A percentile compares a stretch with the other conserved stretches of the same genome.
phyloP scores from a whole-genome alignment of 2,113 vertebrate genomes.

The Progne subis region DNA sequence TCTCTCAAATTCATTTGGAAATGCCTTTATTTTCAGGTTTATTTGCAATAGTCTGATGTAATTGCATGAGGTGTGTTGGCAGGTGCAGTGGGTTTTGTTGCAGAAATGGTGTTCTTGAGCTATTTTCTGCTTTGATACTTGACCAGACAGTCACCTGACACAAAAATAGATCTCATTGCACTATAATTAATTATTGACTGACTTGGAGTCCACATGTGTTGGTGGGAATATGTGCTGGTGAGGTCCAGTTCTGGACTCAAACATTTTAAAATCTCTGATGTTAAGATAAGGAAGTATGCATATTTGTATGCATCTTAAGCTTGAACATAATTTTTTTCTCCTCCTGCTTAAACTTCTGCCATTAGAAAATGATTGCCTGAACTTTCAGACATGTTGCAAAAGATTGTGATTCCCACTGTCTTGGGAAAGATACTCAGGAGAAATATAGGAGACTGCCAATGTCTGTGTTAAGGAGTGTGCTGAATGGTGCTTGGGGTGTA shows the following conservation, averaged over 20 bases:
- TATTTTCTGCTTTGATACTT: not conserved
- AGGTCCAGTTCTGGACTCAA: not conserved
- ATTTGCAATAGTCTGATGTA: not conserved
- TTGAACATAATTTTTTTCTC: not conserved
- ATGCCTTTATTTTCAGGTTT: not conserved
- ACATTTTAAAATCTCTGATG: not conserved
- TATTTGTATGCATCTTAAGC: not conserved
- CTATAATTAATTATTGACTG: conserved; percentile 31
- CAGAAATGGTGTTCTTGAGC: not conserved
- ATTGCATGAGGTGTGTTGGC: not conserved
- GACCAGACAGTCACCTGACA: not conserved
- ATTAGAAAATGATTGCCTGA: not conserved
- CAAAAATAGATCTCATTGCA: not conserved
- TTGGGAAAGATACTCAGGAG: not conserved
- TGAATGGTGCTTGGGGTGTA: not conserved
- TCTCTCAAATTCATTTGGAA: not conserved
- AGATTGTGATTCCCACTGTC: not conserved
- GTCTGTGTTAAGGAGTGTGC: not conserved
- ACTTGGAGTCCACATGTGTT: not conserved
- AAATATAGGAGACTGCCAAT: not conserved
- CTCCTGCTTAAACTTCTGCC: not conserved
- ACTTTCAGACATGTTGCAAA: not conserved
- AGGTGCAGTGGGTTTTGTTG: not conserved
- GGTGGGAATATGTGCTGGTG: not conserved
- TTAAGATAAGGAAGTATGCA: accelerated